A percentile compares a stretch with the other conserved stretches of the same genome.
These are phyloP conservation scores for Tanytarsus gracilentus DNA, from an alignment of 2,888 invertebrate species.

Conservation along the genomic window DNA sequence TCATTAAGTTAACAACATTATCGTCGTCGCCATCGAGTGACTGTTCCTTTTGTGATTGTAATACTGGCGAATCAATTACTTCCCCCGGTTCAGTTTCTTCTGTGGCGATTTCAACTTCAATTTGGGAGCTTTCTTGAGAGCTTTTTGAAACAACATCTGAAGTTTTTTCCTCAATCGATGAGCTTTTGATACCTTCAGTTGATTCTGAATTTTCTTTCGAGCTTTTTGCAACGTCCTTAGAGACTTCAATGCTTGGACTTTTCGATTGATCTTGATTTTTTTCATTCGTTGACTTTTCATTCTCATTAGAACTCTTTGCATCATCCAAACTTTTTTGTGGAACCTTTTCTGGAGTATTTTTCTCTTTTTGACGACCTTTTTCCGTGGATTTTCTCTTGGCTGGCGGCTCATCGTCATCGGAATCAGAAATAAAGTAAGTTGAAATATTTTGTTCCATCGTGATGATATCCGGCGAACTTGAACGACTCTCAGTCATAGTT, in stretches of 20 bases:
- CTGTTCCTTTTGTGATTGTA: neutral
- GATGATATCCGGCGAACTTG: constrained; percentile 42
- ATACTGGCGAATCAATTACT: neutral
- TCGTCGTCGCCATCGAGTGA: neutral
- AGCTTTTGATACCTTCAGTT: too few relatives aligned
- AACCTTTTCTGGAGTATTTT: constrained; percentile 1
- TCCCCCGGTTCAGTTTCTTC: constrained; percentile 44
- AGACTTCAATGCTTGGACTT: too few relatives aligned
- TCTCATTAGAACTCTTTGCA: neutral
- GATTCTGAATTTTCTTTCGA: too few relatives aligned
- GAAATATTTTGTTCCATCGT: constrained; percentile 43
- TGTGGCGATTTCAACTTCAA: constrained; percentile 43
- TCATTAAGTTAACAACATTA: constrained; percentile 1
- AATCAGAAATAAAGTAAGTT: constrained; percentile 47
- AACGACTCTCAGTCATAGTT: constrained; percentile 32
- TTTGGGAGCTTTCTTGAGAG: constrained; percentile 29
- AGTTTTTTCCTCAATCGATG: too few relatives aligned
- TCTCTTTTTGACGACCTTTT: neutral
- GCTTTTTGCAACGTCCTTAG: too few relatives aligned
- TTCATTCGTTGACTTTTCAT: constrained; percentile 31
- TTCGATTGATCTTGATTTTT: constrained; percentile 34
- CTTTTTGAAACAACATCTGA: constrained; percentile 14
- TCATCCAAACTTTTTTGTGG: constrained; percentile 2
- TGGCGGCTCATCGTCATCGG: constrained; percentile 35
- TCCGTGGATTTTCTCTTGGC: neutral